Conservation (phyloP, 2,113 vertebrate species). For the Ophthalmotilapia sp. region DNA sequence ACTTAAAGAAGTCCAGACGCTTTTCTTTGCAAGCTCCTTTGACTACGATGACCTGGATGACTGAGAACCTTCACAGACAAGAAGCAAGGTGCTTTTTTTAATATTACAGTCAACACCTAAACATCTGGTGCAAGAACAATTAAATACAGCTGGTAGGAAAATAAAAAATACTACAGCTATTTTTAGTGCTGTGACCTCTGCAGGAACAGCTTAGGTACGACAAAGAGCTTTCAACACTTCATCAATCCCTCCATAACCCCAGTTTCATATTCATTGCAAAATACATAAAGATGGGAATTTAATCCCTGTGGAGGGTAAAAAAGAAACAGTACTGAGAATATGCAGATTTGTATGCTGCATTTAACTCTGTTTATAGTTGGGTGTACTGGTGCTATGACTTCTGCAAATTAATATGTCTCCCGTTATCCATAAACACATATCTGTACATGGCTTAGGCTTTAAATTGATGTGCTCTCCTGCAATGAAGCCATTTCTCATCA, state of each 20-base stretch:
- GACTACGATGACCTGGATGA: not conserved
- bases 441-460: not conserved
- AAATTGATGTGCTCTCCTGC: not conserved
- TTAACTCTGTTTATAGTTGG: not conserved
- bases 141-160: not conserved
- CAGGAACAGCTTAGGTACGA: not conserved
- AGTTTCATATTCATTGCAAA: not conserved
- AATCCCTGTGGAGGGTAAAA: not conserved
- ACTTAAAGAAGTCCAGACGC: not conserved
- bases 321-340: not conserved
- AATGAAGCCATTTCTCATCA: not conserved
- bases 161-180: not conserved
- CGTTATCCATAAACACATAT: not conserved
- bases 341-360: not conserved
- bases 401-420: not conserved
- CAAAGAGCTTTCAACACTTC: not conserved
- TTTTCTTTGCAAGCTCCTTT: not conserved
- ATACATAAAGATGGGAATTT: not conserved
- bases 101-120: not conserved
- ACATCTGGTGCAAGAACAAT: not conserved
- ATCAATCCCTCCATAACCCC: not conserved
- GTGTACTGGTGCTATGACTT: not conserved
- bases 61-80: not conserved
- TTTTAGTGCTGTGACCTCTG: not conserved
- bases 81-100: not conserved